phyloP scores from a whole-genome alignment of 2,888 invertebrate genomes.

The Torymus auratus region DNA sequence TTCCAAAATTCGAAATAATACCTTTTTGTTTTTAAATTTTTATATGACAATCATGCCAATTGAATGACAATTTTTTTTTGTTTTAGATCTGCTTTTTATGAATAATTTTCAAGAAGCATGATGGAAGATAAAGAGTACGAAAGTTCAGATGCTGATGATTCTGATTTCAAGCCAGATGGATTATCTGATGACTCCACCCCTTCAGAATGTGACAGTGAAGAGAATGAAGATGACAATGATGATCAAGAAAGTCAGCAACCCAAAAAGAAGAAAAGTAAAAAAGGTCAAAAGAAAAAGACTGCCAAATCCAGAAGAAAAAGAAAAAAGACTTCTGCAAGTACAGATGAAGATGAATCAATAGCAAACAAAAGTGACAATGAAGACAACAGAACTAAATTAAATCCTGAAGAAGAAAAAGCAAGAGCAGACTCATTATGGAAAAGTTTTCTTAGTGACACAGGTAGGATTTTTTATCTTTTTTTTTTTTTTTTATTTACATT shows the following conservation, averaged over 20 bases:
- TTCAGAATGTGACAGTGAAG: conserved; percentile 61
- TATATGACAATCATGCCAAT: too few species aligned
- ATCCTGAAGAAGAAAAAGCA: conserved; percentile 82
- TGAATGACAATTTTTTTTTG: too few species aligned
- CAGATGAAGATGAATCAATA: conserved; percentile 61
- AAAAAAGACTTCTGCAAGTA: too few species aligned
- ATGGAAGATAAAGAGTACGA: conserved; percentile 14
- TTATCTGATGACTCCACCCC: neutral
- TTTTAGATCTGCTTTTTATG: too few species aligned
- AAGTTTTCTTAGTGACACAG: conserved; percentile 71
- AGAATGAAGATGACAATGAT: conserved; percentile 39
- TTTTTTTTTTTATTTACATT: neutral
- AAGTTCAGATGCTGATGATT: conserved; percentile 21
- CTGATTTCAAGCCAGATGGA: conserved; percentile 16
- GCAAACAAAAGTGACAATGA: conserved; percentile 63
- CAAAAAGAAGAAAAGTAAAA: conserved; percentile 59
- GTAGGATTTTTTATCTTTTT: conserved; percentile 5
- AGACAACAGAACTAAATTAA: conserved; percentile 66
- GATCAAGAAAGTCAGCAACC: neutral
- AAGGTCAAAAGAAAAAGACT: neutral
- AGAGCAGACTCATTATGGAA: conserved; percentile 88
- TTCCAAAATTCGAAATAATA: too few species aligned
- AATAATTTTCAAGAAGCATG: neutral
- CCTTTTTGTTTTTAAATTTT: too few species aligned
- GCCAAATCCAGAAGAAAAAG: conserved; percentile 48